Percentiles rank a stretch among this genome's conserved stretches.
Conservation (phyloP, 2,888 invertebrate species). For the Steromphala cineraria region DNA sequence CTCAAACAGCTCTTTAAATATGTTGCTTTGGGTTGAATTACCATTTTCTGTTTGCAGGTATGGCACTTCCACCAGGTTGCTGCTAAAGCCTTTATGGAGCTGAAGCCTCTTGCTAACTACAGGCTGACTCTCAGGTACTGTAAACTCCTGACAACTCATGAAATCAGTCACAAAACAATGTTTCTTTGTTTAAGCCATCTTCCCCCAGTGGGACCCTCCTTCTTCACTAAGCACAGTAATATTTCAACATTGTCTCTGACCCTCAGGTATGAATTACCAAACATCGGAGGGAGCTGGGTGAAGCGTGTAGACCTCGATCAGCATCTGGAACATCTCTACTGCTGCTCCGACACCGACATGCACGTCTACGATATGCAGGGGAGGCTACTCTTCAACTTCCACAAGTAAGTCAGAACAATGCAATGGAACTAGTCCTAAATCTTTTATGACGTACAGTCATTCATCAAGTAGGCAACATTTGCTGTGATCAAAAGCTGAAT, state of each 20-base stretch:
- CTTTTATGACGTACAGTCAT: too few relatives aligned
- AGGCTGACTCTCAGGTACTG: slow-evolving; percentile 61
- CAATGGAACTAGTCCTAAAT: too few relatives aligned
- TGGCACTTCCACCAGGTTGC: slow-evolving; percentile 71
- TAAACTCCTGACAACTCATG: neutral
- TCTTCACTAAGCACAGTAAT: too few relatives aligned
- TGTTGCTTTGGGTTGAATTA: too few relatives aligned
- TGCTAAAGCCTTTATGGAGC: slow-evolving; percentile 60
- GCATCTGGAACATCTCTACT: slow-evolving; percentile 70
- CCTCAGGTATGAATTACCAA: slow-evolving; percentile 59
- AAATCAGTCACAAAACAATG: too few relatives aligned
- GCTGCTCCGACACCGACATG: slow-evolving; percentile 73
- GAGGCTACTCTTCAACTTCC: slow-evolving; percentile 67
- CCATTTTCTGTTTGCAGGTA: slow-evolving; percentile 54
- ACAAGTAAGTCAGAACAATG: slow-evolving; percentile 40
- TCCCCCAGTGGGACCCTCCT: too few relatives aligned
- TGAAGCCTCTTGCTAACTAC: slow-evolving; percentile 72
- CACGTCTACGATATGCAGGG: slow-evolving; percentile 72
- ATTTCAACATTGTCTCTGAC: too few relatives aligned
- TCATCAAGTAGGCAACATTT: too few relatives aligned
- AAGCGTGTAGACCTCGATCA: slow-evolving; percentile 72
- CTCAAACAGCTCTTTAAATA: too few relatives aligned
- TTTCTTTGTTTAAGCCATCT: too few relatives aligned
- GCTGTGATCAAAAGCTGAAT: too few relatives aligned
- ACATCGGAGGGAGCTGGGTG: slow-evolving; percentile 74